Base-by-base conservation (phyloP, 2,888 invertebrate species). In the Limnephilus rhombicus region DNA sequence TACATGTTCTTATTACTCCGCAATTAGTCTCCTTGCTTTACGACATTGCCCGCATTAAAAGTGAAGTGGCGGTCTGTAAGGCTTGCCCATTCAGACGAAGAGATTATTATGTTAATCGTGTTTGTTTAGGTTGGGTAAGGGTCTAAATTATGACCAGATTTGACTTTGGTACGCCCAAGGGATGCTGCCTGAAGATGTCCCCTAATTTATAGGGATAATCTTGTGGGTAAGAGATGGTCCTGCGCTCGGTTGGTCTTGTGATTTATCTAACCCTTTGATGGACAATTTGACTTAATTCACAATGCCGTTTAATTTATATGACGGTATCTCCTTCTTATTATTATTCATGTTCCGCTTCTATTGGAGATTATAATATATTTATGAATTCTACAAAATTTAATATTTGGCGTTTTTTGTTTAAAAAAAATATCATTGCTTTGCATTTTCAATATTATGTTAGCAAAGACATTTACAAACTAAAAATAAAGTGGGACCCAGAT, bases 101-200 rank as follows among this genome's bases (percentile, higher is more conserved):
- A 92, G 92, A 85, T 93, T 93, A 92, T 92, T 93, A 93, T 93
- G 93, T 85, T 92, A 92, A 93, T 93, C 88, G 34, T 92, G 92
- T 93, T 93, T 93, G 92, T 90, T 92, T 53, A 89, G 82, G 15
- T 85, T 80, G 85, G 90, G 90, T 85, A 49, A 53, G 91, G 85
- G 80, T 68, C 37, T 89, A 53, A 87, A 87, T 87, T 87, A 87
- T 87, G 87, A 68, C 53, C 86, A 45, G 41, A 68, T 53, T 53
- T 53, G 87, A 53, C 15, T 87, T 29, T 45, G 87, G 87, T 87
- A 87, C 68, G 87, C 86, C 86, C 86, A 45, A 29, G 86, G 86
- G 86, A 87, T 68, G 68, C 68, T 87, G 37, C 41, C 31, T 53
- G 86, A 90, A 68, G 90, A 87, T 82, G 49, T 83, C 91, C 82